These are phyloP conservation scores for Hydrolagus colliei DNA, from an alignment of 2,797 vertebrate species.

Conservation along the genomic window DNA sequence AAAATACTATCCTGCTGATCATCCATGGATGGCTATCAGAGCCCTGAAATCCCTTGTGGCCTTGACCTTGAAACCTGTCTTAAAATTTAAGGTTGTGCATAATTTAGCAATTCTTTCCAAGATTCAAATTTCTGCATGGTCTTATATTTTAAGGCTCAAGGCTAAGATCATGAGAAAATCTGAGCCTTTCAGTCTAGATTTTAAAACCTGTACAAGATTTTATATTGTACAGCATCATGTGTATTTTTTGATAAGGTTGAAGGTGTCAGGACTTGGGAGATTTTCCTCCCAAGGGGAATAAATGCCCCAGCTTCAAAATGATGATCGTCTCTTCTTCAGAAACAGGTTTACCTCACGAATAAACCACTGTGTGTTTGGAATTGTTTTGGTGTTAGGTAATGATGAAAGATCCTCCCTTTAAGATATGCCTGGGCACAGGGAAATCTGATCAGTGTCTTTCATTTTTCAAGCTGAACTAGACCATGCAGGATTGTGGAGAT, in stretches of 20 bases:
- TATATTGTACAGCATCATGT: background rate
- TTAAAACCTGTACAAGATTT: background rate
- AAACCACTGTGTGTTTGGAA: background rate
- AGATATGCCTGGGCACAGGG: background rate
- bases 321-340: background rate
- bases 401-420: background rate
- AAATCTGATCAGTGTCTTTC: background rate
- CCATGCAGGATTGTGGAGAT: background rate
- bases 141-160: too few relatives aligned
- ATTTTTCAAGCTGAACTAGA: background rate
- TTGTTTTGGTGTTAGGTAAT: background rate
- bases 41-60: too few relatives aligned
- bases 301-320: background rate
- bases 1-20: too few relatives aligned
- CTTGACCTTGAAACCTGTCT: too few relatives aligned
- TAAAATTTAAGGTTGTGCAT: too few relatives aligned
- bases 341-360: background rate
- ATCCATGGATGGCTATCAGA: too few relatives aligned
- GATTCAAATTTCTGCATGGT: too few relatives aligned
- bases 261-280: background rate
- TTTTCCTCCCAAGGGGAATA: background rate
- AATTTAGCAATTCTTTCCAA: too few relatives aligned
- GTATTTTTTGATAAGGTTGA: background rate
- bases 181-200: background rate
- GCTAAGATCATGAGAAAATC: background rate